Conservation (phyloP, 2,113 vertebrate species). For the Grus americana region DNA sequence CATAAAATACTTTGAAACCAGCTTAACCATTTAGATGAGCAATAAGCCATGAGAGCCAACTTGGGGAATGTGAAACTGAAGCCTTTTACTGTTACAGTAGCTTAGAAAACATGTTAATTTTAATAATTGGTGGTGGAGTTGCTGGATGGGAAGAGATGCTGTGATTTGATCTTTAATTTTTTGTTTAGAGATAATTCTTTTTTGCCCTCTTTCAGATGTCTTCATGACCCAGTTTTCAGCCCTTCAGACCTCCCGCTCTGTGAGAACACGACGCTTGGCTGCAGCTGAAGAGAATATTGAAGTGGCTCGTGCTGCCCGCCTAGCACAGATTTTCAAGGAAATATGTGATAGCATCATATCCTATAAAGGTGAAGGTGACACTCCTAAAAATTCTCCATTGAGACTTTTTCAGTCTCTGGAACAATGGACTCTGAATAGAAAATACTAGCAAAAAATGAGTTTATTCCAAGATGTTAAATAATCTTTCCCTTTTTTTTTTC, state of each 20-base stretch:
- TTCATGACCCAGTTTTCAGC: constrained; percentile 99
- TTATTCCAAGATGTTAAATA: not conserved
- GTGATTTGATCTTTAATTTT: not conserved
- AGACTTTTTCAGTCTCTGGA: not conserved
- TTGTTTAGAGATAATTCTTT: not conserved
- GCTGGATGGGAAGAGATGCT: not conserved
- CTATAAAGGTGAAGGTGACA: constrained; percentile 85
- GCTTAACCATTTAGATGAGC: not conserved
- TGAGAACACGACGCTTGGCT: constrained; percentile 90
- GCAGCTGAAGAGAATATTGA: constrained; percentile 96
- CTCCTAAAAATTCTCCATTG: not conserved
- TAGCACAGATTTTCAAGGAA: constrained; percentile 98
- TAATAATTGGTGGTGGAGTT: not conserved
- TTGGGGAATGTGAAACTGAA: not conserved
- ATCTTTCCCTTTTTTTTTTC: too few species aligned
- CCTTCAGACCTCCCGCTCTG: constrained; percentile 93
- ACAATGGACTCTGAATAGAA: not conserved
- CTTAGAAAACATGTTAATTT: not conserved
- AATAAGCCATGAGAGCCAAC: fast-evolving
- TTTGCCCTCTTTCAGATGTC: constrained; percentile 82
- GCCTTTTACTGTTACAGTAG: not conserved
- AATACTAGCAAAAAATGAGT: not conserved
- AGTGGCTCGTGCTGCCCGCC: constrained; percentile 93
- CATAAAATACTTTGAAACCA: not conserved
- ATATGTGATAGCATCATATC: constrained; percentile 96